These are phyloP conservation scores for Vulpes ferrilata DNA, from an alignment of 2,113 vertebrate genomes.

Conservation along the genomic window DNA sequence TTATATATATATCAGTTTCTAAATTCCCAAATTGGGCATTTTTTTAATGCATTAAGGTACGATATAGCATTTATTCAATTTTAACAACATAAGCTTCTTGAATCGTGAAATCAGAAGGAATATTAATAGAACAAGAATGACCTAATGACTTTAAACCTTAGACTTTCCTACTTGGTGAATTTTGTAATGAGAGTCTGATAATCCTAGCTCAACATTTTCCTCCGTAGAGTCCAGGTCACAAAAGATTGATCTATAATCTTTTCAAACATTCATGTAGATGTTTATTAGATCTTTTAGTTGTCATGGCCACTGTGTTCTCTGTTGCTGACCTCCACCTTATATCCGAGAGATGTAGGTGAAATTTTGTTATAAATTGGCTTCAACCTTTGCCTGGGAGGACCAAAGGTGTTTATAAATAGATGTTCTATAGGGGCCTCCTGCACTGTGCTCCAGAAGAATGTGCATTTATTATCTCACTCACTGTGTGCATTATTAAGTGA, in stretches of 20 bases:
- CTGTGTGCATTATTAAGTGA: slow-evolving; percentile 56
- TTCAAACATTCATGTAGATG: neutral
- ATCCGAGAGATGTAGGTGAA: neutral
- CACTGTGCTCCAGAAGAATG: neutral
- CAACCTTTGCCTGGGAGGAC: neutral
- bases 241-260: neutral
- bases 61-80: neutral
- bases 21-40: neutral
- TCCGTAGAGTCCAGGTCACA: neutral
- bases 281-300: slow-evolving; percentile 17
- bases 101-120: slow-evolving; percentile 4
- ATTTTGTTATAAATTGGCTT: slow-evolving; percentile 30
- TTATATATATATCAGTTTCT: neutral
- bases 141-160: slow-evolving; percentile 20
- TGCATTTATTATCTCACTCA: neutral
- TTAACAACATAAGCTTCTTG: neutral
- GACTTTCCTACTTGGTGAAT: neutral
- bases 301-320: neutral
- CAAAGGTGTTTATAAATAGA: slow-evolving; percentile 40
- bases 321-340: neutral
- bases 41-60: neutral
- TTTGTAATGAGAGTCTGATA: slow-evolving; percentile 19
- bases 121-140: neutral
- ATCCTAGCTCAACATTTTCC: neutral
- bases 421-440: neutral